Percentiles rank a stretch among this genome's conserved stretches.
Evolutionary conservation across 1,140 invertebrate species (phyloP).

Genomic region (Atopsyche davidsoni): DNA sequence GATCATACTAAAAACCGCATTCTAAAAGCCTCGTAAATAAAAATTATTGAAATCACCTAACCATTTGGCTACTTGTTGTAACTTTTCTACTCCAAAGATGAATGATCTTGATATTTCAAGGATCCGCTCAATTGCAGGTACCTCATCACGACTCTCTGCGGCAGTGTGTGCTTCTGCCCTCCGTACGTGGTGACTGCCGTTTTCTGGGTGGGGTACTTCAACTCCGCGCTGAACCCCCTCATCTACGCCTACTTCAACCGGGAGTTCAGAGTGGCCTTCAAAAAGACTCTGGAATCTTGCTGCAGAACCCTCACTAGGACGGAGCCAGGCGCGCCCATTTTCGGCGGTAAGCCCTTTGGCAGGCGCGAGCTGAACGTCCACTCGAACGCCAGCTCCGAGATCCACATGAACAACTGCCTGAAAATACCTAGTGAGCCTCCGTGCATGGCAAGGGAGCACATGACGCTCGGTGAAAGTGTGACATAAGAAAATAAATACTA

Average conservation of each 20-base stretch:
- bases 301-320: constrained; percentile 20
- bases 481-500: no score
- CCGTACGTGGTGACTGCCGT: constrained; percentile 74
- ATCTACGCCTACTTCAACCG: constrained; percentile 97
- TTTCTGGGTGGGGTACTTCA: constrained; percentile 97
- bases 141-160: constrained; percentile 71
- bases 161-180: constrained; percentile 65
- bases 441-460: constrained; percentile 16
- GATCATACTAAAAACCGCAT: no score
- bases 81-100: no score
- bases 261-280: constrained; percentile 90
- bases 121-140: constrained; percentile 76
- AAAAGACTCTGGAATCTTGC: constrained; percentile 64
- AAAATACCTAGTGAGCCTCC: constrained; percentile 16
- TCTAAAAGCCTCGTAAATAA: no score
- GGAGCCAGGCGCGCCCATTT: constrained; percentile 16
- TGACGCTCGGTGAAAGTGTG: constrained; percentile 23
- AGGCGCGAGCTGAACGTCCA: constrained; percentile 26
- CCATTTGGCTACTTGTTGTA: no score
- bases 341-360: constrained; percentile 23
- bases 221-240: constrained; percentile 91
- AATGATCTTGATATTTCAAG: no score
- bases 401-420: constrained; percentile 29
- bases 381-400: constrained; percentile 27
- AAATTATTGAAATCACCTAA: no score